Evolutionary conservation across 2,888 invertebrate genomes (phyloP), one percentile per base, ranked within the genome.

Genomic region (Torymus auratus): DNA sequence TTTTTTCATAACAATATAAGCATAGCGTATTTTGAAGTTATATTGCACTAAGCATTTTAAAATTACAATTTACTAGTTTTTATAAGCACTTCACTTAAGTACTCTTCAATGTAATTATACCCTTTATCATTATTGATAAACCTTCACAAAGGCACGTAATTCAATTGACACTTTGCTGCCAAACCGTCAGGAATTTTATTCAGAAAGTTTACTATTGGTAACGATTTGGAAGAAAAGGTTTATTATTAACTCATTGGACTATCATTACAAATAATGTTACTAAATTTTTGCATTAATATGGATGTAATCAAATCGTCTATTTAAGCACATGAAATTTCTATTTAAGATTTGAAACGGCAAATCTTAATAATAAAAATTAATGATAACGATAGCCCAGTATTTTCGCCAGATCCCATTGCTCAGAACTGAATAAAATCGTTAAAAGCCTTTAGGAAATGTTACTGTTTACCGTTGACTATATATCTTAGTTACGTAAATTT

Each of bases 81-180:
- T 52, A 17, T 55, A 41, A 41, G 28, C 41, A 50, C 15, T 70
- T 70, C 28, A 12, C 15, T 50, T 70, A 50, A 70, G 58, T 60
- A 72, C 53, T 50, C 52, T 20, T 60, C 52, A 53, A 61, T 12
- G 7, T 72, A 62, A 72, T 72, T 12, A 71, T 61, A 72, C 12
- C 55, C 53, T n/a, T 64, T 41, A n/a, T 41, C n/a, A 14, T 62
- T 15, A 15, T 55, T 78, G 60, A 72, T 65, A 53, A 72, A 67
- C 23, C 12, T 78, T 71, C 67, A 67, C 72, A 68, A 72, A 72
- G 72, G 67, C 67, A 72, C 55, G 55, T 72, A 72, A 78, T 68
- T 67, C 58, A 72, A 78, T 78, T 50, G 53, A 77, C 56, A 55
- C 53, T 13, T 41, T 73, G 20, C n/a, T 56, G 28, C n/a, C 5